These are phyloP conservation scores for Planiliza haematocheilus DNA, from an alignment of 2,113 vertebrate species.

Conservation along the genomic window DNA sequence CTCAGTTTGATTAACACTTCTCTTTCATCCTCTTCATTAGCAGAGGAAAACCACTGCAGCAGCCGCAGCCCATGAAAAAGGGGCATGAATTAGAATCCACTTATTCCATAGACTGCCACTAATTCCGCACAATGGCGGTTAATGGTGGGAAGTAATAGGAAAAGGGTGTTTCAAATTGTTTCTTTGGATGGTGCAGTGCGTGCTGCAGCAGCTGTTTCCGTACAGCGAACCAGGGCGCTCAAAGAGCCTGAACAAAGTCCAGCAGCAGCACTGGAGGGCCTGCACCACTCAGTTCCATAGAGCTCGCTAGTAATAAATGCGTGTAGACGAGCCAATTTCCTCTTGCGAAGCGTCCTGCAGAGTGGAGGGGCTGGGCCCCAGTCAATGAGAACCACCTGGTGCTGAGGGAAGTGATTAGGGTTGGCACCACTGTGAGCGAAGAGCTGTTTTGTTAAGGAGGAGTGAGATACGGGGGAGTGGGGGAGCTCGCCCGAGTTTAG, in stretches of 20 bases:
- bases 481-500: constrained; percentile 34
- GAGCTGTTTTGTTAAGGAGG: constrained; percentile 70
- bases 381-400: constrained; percentile 82
- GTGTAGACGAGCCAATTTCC: constrained; percentile 76
- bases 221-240: constrained; percentile 21
- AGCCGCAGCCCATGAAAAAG: constrained; percentile 50
- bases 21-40: constrained; percentile 80
- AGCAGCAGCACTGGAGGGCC: constrained; percentile 34
- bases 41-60: constrained; percentile 55
- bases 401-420: constrained; percentile 78
- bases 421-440: constrained; percentile 66
- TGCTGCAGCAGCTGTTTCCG: constrained; percentile 68
- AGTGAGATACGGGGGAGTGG: constrained; percentile 26
- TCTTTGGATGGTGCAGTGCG: constrained; percentile 50
- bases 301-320: constrained; percentile 69
- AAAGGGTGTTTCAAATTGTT: constrained; percentile 75
- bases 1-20: constrained; percentile 77
- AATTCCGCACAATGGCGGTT: constrained; percentile 67
- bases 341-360: constrained; percentile 67
- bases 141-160: constrained; percentile 68
- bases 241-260: constrained; percentile 56
- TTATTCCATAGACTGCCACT: constrained; percentile 64
- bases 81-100: constrained; percentile 76
- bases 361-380: constrained; percentile 67
- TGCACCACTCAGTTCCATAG: constrained; percentile 22